These are phyloP conservation scores for Dolichallabes microphthalmus DNA, from an alignment of 2,113 vertebrate species.

Conservation along the genomic window DNA sequence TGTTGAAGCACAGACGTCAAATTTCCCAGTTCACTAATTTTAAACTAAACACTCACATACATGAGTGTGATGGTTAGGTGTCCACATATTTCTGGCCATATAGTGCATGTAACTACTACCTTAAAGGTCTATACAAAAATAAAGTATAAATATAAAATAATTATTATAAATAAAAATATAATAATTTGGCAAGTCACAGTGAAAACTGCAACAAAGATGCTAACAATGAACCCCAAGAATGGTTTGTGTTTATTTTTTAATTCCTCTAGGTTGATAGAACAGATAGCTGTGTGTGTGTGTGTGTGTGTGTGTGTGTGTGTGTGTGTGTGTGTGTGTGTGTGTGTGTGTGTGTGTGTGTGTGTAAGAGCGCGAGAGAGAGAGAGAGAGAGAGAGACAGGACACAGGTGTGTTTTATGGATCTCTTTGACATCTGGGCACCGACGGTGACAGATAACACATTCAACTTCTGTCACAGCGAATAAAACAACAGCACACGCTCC, in stretches of 20 bases:
- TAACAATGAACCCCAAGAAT: neutral
- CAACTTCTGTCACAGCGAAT: conserved; percentile 37
- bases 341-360: conserved; percentile 14
- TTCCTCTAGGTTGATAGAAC: conserved; percentile 5
- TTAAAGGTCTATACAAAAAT: neutral
- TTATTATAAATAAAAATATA: too few relatives aligned
- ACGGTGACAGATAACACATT: conserved; percentile 44
- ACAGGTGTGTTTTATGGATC: conserved; percentile 41
- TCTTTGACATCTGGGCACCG: conserved; percentile 37
- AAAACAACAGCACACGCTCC: conserved; percentile 32
- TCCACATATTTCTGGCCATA: too few relatives aligned
- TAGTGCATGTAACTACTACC: too few relatives aligned
- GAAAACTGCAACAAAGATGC: neutral
- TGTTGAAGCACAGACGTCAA: too few relatives aligned
- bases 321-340: neutral
- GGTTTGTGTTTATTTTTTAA: neutral
- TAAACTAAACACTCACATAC: too few relatives aligned
- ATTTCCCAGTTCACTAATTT: too few relatives aligned
- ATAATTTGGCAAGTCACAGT: neutral
- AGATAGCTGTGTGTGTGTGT: conserved; percentile 10
- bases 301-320: conserved; percentile 9
- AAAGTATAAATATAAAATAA: too few relatives aligned
- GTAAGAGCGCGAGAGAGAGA: too few relatives aligned
- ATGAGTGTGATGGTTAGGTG: too few relatives aligned
- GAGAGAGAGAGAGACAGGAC: conserved; percentile 12